Evolutionary conservation across 2,113 vertebrate species (phyloP), one percentile per base, ranked within the genome.

Genomic region (Eublepharis macularius): DNA sequence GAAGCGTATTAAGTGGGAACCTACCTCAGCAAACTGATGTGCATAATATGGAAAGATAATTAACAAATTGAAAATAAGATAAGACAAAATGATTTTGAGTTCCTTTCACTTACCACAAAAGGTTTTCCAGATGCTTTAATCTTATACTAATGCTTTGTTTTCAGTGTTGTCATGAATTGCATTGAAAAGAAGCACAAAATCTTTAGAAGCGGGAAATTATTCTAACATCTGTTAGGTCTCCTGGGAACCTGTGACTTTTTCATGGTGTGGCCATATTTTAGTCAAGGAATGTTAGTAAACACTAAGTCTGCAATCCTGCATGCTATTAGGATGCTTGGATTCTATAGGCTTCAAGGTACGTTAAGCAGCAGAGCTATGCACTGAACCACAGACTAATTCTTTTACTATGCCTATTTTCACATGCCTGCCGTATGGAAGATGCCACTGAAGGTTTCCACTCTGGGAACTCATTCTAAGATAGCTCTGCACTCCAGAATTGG

Each of bases 91-190:
- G 39, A 77, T 66, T 32, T 34, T 57, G 68, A 60, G 66, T 45
- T 75, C 66, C 24, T 80, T 84, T 43, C 65, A 74, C 29, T 75
- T 13, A 7, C 47, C 60, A 84, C 51, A 73, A 78, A 78, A 77
- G 49, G 17, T 36, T 77, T 82, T 49, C 63, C 80, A 87, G 74
- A 60, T 78, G 81, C 49, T 68, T 29, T 47, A 70, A 77, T 19
- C 34, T 26, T 36, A 49, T 66, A 88, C 89, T 87, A 82, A 90
- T 75, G 87, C 57, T 88, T 14, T 84, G 43, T 87, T 91, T 41
- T 34, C 43, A 79, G 85, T 54, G 10, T 86, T 93, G 68, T 85
- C 89, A 83, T 83, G 86, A 86, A 72, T 83, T 82, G 60, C 60
- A 88, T 63, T 84, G 80, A 86, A 68, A 80, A 60, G 75, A 60